Percentiles rank a stretch among this genome's conserved stretches.
These are phyloP conservation scores for Stenoptilia bipunctidactyla DNA, from an alignment of 2,888 invertebrate genomes.

Conservation along the genomic window DNA sequence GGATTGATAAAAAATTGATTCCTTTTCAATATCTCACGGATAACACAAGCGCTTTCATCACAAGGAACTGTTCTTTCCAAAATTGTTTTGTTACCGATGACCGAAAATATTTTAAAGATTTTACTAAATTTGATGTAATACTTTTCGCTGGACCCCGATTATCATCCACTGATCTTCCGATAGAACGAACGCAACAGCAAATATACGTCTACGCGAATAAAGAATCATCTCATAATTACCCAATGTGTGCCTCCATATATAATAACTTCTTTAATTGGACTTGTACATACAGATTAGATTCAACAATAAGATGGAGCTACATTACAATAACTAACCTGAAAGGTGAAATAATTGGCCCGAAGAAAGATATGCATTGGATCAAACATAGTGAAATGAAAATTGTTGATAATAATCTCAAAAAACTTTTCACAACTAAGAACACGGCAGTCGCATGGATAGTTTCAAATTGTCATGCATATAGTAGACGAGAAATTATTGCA, in stretches of 20 bases:
- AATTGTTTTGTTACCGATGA: slow-evolving; percentile 20
- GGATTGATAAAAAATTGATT: no score
- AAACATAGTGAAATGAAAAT: slow-evolving; percentile 15
- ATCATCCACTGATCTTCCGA: neutral
- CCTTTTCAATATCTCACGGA: no score
- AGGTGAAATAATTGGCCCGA: slow-evolving; percentile 18
- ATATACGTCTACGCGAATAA: neutral
- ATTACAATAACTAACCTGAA: slow-evolving; percentile 18
- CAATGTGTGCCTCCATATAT: slow-evolving; percentile 7
- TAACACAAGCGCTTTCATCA: no score
- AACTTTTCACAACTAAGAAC: slow-evolving; percentile 17
- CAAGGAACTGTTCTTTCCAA: slow-evolving; percentile 15
- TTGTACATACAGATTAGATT: slow-evolving; percentile 24
- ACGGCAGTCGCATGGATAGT: slow-evolving; percentile 27
- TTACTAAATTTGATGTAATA: slow-evolving; percentile 8
- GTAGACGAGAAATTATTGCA: slow-evolving; percentile 16
- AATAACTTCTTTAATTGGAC: slow-evolving; percentile 25
- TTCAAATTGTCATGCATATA: slow-evolving; percentile 21
- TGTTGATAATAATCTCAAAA: slow-evolving; percentile 16
- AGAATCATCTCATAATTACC: neutral
- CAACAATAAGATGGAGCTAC: slow-evolving; percentile 23
- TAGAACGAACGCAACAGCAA: neutral
- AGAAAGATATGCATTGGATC: slow-evolving; percentile 18
- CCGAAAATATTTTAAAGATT: slow-evolving; percentile 2
- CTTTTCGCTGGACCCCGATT: slow-evolving; percentile 14